A percentile compares a stretch with the other conserved stretches of the same genome.
Evolutionary conservation across 2,797 vertebrate species (phyloP).

Genomic region (Poeciliopsis gracilis): DNA sequence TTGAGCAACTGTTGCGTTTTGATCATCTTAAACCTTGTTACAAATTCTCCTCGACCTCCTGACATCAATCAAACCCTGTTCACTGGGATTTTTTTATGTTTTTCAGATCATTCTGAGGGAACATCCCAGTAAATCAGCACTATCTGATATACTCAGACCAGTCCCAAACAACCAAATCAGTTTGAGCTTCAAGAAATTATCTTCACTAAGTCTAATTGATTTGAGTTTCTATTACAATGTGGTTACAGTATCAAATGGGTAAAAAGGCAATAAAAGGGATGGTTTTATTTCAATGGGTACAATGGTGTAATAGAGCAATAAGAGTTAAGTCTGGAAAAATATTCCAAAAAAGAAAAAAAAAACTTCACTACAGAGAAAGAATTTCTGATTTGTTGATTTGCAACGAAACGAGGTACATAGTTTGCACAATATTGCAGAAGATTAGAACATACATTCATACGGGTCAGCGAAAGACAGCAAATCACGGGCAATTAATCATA

Average conservation of each 20-base stretch:
- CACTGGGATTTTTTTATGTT: neutral
- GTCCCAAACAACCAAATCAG: neutral
- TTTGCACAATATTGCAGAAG: neutral
- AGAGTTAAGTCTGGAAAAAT: neutral
- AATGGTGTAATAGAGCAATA: neutral
- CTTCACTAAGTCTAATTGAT: neutral
- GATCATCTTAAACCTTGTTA: neutral
- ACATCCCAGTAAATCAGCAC: neutral
- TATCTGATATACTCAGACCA: neutral
- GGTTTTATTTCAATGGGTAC: neutral
- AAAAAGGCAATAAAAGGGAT: neutral
- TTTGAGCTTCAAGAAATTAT: neutral
- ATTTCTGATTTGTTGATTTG: neutral
- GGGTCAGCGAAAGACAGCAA: slow-evolving; percentile 44
- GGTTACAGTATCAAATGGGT: neutral
- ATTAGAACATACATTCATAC: slow-evolving; percentile 54
- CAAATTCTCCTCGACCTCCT: neutral
- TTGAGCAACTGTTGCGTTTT: neutral
- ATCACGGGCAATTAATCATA: slow-evolving; percentile 32
- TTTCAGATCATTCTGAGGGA: neutral
- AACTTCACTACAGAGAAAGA: too few species aligned
- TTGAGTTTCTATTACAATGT: neutral
- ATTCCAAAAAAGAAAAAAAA: neutral
- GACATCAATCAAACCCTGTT: neutral
- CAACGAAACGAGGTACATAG: neutral